A percentile compares a stretch with the other conserved stretches of the same genome.
phyloP scores from a whole-genome alignment of 2,113 vertebrate genomes.

The Odontesthes bonariensis region DNA sequence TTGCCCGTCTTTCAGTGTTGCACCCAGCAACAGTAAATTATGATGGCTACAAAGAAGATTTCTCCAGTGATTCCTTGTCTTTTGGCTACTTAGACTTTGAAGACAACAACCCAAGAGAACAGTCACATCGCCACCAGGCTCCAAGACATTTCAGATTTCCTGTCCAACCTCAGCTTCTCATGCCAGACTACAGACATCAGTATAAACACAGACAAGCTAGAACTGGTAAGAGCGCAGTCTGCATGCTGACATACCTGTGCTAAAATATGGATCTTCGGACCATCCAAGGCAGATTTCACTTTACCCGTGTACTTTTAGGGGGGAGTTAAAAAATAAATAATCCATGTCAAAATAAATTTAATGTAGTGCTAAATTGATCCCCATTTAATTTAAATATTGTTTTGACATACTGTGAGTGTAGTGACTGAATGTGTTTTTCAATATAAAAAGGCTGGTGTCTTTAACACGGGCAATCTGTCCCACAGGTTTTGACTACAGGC shows the following conservation, averaged over 20 bases:
- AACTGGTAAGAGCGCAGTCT: constrained; percentile 34
- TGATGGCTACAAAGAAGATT: neutral
- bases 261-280: too few relatives aligned
- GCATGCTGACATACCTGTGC: too few relatives aligned
- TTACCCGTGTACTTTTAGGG: too few relatives aligned
- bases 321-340: too few relatives aligned
- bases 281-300: too few relatives aligned
- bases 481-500: constrained; percentile 30
- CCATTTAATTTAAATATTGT: too few relatives aligned
- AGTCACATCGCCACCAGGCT: neutral
- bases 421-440: too few relatives aligned
- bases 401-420: too few relatives aligned
- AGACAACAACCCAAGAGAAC: neutral
- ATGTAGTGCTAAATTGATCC: too few relatives aligned
- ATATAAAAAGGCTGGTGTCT: too few relatives aligned
- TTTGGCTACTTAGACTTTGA: constrained; percentile 31
- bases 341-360: too few relatives aligned
- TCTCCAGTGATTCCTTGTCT: constrained; percentile 5
- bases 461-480: neutral
- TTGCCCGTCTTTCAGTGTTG: neutral
- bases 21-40: neutral
- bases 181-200: neutral
- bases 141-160: neutral
- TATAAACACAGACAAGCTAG: too few relatives aligned
- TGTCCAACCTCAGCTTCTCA: neutral